Evolutionary conservation across 2,113 vertebrate species (phyloP), one percentile per base, ranked within the genome.

Genomic region (Neodontobutis hainanensis): DNA sequence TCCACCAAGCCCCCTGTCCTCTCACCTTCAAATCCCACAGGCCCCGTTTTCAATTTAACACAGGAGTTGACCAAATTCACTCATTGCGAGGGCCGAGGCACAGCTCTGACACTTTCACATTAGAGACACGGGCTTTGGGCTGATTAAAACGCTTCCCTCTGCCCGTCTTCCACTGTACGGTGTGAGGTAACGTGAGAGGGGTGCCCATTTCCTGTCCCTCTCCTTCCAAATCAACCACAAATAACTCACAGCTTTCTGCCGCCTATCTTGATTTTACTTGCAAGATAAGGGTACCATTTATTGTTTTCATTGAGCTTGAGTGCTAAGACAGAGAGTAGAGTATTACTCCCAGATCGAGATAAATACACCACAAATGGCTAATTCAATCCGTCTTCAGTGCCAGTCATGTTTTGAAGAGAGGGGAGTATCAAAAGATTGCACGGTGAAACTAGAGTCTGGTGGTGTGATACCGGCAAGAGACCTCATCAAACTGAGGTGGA

Each of bases 31-130:
- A 89, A 88, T 91, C 92, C 89, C 92, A 85, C 64, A 0, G 67
- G 90, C 40, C 82, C 81, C n/a, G 64, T 90, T 90, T 92, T 90
- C 90, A 91, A 91, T 90, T 90, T 91, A 87, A 87, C 90, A 89
- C 83, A 58, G 76, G 80, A 84, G 70, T 81, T 79, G 59, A 74
- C 77, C 81, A 87, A 85, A 83, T 85, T 89, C 81, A 70, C 85
- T 86, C 78, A 79, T 75, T 82, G 79, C 57, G 14, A 61, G 19
- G 78, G 65, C 73, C 47, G 42, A 66, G 73, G 57, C 77, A 75
- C 79, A 80, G 89, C 86, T 87, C 76, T 90, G 91, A 91, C 90
- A 91, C 87, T 85, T 89, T 85, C 81, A 89, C 87, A 90, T 88
- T 81, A 87, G 80, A 88, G 79, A 65, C 74, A 65, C 78, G 48